These are phyloP conservation scores for Lepidurus arcticus DNA, from an alignment of 1,140 invertebrate species.

Conservation along the genomic window DNA sequence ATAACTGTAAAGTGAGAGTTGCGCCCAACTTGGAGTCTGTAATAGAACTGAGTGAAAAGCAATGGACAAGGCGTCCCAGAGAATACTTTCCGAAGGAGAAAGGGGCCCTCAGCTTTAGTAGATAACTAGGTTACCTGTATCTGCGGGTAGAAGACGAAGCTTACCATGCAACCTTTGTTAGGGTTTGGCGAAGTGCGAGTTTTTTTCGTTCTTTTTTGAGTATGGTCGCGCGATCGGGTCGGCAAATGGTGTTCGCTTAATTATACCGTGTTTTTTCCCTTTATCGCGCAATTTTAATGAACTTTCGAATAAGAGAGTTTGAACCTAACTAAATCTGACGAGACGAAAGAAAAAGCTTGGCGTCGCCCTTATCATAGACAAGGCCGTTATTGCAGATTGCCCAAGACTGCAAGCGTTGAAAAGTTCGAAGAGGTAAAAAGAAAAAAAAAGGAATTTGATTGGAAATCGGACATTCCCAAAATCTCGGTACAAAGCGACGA, in stretches of 20 bases:
- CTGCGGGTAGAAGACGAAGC: constrained; percentile 17
- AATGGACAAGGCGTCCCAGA: neutral
- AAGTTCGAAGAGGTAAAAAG: no score
- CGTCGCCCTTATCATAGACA: neutral
- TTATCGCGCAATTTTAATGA: no score
- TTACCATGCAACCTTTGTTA: constrained; percentile 15
- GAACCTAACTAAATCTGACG: neutral
- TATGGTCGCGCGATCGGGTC: neutral
- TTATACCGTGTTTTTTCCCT: no score
- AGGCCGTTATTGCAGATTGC: neutral
- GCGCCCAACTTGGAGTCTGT: neutral
- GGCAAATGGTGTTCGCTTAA: neutral
- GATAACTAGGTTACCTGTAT: constrained; percentile 22
- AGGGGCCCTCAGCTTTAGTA: constrained; percentile 5
- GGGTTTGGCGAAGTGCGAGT: neutral
- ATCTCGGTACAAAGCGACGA: neutral
- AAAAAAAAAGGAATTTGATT: neutral
- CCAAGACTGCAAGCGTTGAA: neutral
- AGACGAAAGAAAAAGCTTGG: neutral
- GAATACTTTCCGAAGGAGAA: neutral
- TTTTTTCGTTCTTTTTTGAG: neutral
- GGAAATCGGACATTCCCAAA: neutral
- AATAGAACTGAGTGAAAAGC: constrained; percentile 3
- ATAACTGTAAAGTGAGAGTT: neutral
- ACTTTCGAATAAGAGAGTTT: no score